Percentiles rank a stretch among this genome's conserved stretches.
These are phyloP conservation scores for Pelosia muscerda DNA, from an alignment of 2,888 invertebrate genomes.

Conservation along the genomic window DNA sequence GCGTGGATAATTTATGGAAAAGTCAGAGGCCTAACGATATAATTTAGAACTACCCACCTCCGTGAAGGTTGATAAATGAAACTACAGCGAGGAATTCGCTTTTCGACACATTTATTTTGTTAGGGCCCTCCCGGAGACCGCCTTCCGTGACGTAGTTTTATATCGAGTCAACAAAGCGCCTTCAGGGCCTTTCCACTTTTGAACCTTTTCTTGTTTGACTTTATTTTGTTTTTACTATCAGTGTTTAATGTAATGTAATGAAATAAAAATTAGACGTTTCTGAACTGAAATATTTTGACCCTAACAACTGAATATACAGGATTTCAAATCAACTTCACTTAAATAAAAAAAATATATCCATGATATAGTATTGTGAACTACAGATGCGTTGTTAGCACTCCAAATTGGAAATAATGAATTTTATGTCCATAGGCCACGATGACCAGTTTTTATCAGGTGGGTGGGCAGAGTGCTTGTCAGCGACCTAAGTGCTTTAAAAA, in stretches of 20 bases:
- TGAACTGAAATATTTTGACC: no score
- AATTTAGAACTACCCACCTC: constrained; percentile 41
- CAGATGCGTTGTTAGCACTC: no score
- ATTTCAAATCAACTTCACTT: no score
- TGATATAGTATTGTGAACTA: no score
- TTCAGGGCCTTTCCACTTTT: not conserved
- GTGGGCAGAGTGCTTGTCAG: no score
- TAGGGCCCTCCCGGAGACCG: constrained; percentile 20
- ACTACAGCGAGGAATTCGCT: constrained; percentile 38
- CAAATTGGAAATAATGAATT: no score
- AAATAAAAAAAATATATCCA: no score
- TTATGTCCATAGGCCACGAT: no score
- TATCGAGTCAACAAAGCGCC: constrained; percentile 24
- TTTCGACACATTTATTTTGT: constrained; percentile 48
- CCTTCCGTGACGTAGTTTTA: constrained; percentile 24
- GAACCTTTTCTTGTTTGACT: not conserved
- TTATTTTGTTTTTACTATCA: not conserved
- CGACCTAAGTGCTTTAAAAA: no score
- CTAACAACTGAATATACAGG: no score
- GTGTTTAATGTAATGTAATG: not conserved
- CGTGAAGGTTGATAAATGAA: constrained; percentile 49
- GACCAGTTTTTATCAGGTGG: no score
- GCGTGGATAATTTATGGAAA: constrained; percentile 41
- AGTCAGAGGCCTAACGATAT: constrained; percentile 45
- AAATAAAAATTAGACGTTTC: not conserved